Evolutionary conservation across 2,888 invertebrate genomes (phyloP).

Genomic region (Hydroisotoma schaefferi): DNA sequence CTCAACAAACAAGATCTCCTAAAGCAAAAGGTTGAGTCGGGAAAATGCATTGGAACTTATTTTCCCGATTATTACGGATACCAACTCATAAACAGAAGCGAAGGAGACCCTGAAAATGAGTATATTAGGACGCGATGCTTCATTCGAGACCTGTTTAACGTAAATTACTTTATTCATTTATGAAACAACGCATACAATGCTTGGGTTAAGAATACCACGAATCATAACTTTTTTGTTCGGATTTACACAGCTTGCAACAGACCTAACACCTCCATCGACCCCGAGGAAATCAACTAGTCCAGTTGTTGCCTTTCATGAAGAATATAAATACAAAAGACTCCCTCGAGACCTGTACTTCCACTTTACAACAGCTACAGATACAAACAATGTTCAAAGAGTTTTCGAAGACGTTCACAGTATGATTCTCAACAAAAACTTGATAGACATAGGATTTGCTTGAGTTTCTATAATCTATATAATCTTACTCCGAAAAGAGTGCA

Average conservation of each 20-base stretch:
- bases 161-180: slow-evolving; percentile 51
- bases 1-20: slow-evolving; percentile 78
- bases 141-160: slow-evolving; percentile 65
- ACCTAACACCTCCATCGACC: slow-evolving; percentile 9
- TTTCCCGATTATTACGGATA: slow-evolving; percentile 66
- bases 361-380: slow-evolving; percentile 71
- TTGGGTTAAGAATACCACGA: no score
- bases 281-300: neutral
- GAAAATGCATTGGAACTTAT: slow-evolving; percentile 62
- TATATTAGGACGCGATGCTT: slow-evolving; percentile 65
- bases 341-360: slow-evolving; percentile 58
- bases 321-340: slow-evolving; percentile 6
- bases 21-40: slow-evolving; percentile 66
- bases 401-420: slow-evolving; percentile 59
- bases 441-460: slow-evolving; percentile 8
- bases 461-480: no score
- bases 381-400: slow-evolving; percentile 64
- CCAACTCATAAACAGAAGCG: slow-evolving; percentile 43
- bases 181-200: neutral
- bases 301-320: slow-evolving; percentile 7
- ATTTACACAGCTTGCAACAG: slow-evolving; percentile 9
- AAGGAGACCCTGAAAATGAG: slow-evolving; percentile 59
- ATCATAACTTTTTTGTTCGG: no score
- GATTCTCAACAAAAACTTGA: slow-evolving; percentile 48
- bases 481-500: no score